Evolutionary conservation across 2,113 vertebrate species (phyloP).

Genomic region (Corynorhinus townsendii): DNA sequence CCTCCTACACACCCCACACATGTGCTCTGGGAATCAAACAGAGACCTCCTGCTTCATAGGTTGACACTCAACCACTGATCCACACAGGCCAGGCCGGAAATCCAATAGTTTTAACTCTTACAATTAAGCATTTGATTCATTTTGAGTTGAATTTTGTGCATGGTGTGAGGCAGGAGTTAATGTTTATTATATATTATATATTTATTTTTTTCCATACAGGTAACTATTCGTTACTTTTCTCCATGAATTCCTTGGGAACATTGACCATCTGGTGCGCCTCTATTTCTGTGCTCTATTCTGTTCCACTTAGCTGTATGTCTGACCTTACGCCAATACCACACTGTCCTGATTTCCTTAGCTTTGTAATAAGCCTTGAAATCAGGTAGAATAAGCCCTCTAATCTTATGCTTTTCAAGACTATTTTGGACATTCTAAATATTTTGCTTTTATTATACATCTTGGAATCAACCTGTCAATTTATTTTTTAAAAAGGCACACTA

Average conservation of each 20-base stretch:
- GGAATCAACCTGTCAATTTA: not conserved
- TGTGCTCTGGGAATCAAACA: too few species aligned
- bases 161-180: not conserved
- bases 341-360: not conserved
- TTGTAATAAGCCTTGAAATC: not conserved
- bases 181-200: not conserved
- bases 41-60: too few species aligned
- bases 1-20: too few species aligned
- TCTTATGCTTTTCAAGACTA: not conserved
- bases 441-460: not conserved
- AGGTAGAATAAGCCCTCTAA: not conserved
- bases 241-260: not conserved
- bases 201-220: not conserved
- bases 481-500: not conserved
- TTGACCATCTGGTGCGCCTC: not conserved
- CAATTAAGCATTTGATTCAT: not conserved
- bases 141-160: not conserved
- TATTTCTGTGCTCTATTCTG: not conserved
- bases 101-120: not conserved
- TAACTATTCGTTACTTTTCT: not conserved
- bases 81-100: too few species aligned
- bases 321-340: not conserved
- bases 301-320: not conserved
- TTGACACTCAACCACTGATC: too few species aligned
- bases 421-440: not conserved